Percentiles rank a stretch among this genome's conserved stretches.
phyloP scores from a whole-genome alignment of 2,888 invertebrate genomes.

The Euzetes globulus region DNA sequence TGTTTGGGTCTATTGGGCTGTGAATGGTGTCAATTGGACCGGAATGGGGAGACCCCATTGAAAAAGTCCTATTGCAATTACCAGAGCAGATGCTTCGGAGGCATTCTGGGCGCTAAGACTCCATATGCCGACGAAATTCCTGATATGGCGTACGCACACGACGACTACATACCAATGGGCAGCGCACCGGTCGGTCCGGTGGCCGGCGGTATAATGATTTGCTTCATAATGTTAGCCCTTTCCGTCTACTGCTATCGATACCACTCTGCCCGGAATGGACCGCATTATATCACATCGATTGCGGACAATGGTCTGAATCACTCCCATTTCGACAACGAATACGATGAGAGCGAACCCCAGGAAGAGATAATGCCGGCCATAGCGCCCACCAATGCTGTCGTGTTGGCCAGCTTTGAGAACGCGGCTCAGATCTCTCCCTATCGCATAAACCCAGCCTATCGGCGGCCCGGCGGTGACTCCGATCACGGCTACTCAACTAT shows the following conservation, averaged over 20 bases:
- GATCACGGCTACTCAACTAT: constrained; percentile 92
- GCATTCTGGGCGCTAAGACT: constrained; percentile 69
- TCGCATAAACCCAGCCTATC: constrained; percentile 70
- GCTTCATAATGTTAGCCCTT: constrained; percentile 69
- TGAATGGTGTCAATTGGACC: constrained; percentile 80
- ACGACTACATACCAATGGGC: constrained; percentile 22
- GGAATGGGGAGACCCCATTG: constrained; percentile 63
- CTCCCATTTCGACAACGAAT: constrained; percentile 49
- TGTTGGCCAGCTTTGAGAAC: constrained; percentile 49
- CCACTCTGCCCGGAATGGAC: constrained; percentile 46
- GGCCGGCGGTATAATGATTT: constrained; percentile 72
- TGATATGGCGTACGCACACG: constrained; percentile 43
- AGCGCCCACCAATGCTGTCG: constrained; percentile 24
- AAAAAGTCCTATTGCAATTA: constrained; percentile 68
- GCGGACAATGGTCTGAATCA: constrained; percentile 48
- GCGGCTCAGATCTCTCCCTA: constrained; percentile 76
- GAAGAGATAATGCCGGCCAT: constrained; percentile 45
- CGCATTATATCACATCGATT: constrained; percentile 46
- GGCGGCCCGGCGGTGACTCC: constrained; percentile 66
- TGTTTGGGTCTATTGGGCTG: constrained; percentile 68
- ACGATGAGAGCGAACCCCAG: constrained; percentile 46
- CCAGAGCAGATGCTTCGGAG: constrained; percentile 74
- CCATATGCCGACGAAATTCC: constrained; percentile 69
- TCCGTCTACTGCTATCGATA: constrained; percentile 75
- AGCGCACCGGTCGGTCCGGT: constrained; percentile 71